Percentiles rank a stretch among this genome's conserved stretches.
phyloP scores from a whole-genome alignment of 1,140 invertebrate species.

The Aradophagus sp. region DNA sequence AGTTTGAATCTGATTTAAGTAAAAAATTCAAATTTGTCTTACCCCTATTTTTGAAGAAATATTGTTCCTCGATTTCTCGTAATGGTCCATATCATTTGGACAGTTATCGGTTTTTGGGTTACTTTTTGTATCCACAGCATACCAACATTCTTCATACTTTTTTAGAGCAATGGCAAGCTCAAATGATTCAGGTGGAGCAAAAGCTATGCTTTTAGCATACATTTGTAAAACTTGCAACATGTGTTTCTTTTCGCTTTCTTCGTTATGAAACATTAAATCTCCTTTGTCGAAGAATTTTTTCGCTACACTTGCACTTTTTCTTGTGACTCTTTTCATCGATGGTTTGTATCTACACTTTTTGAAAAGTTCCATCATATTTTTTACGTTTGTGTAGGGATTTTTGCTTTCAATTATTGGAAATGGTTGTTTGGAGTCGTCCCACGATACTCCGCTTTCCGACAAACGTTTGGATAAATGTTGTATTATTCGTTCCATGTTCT shows the following conservation, averaged over 20 bases:
- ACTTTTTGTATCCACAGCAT: too few relatives aligned
- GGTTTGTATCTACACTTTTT: conserved; percentile 14
- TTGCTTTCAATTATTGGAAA: background rate
- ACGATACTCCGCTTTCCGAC: background rate
- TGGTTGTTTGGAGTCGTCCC: conserved; percentile 1
- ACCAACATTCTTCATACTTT: too few relatives aligned
- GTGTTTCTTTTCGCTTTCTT: background rate
- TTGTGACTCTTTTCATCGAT: conserved; percentile 6
- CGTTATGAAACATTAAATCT: conserved; percentile 28
- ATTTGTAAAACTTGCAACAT: too few relatives aligned
- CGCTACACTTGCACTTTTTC: conserved; percentile 32
- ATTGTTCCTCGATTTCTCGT: too few relatives aligned
- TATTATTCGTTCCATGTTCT: conserved; percentile 7
- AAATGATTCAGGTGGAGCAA: too few relatives aligned
- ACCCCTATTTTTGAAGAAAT: too few relatives aligned
- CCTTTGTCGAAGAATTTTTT: conserved; percentile 23
- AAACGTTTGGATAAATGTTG: background rate
- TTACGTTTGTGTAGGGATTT: conserved; percentile 3
- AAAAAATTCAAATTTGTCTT: too few relatives aligned
- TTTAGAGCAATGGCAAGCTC: too few relatives aligned
- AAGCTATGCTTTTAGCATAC: too few relatives aligned
- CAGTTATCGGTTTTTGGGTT: too few relatives aligned
- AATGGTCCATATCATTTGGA: too few relatives aligned
- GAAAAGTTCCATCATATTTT: conserved; percentile 9
- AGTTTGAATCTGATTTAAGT: too few relatives aligned